Evolutionary conservation across 2,797 vertebrate genomes (phyloP), one percentile per base, ranked within the genome.

Genomic region (Pseudochirops cupreus): DNA sequence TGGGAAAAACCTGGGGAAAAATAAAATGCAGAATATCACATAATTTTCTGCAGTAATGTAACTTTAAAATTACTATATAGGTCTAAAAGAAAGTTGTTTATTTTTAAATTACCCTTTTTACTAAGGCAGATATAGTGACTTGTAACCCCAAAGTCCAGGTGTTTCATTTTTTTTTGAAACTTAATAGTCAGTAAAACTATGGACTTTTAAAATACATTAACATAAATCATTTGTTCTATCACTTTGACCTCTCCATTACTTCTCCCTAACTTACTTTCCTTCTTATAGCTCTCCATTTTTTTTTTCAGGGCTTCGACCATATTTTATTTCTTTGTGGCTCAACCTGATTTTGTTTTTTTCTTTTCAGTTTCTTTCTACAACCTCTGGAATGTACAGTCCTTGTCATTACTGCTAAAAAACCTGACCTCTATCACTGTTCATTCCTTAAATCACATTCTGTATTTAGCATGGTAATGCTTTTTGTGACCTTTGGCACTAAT

Each of bases 171-270:
- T 92, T 92, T 95, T 59, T 96, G 50, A 52, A 90, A 91, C 87
- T 6, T 26, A 87, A 62, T 59, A 74, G 82, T 93, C 89, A 58
- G 90, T 74, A 50, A 93, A 62, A 46, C 56, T 82, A 95, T 9
- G 24, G 50, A 87, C 53, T 94, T 94, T 91, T 26, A 91, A 52
- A 59, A 33, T 57, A 50, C 53, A 56, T 92, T 92, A 87, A 14
- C 56, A 92, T 62, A 92, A 92, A 94, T 94, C 55, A 29, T 87
- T 31, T 93, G 59, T 95, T 62, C 16, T 50, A 91, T 95, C 95
- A 21, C 33, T 96, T 94, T 95, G n/a, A 96, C 56, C 6, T 93
- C 55, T 82, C 5, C 2, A 1, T 92, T 92, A 57, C 53, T 95
- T 94, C 56, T 94, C 94, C 94, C 33, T 90, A 92, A 46, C 39